Conservation (phyloP, 2,113 vertebrate species). For the Clarias gariepinus region DNA sequence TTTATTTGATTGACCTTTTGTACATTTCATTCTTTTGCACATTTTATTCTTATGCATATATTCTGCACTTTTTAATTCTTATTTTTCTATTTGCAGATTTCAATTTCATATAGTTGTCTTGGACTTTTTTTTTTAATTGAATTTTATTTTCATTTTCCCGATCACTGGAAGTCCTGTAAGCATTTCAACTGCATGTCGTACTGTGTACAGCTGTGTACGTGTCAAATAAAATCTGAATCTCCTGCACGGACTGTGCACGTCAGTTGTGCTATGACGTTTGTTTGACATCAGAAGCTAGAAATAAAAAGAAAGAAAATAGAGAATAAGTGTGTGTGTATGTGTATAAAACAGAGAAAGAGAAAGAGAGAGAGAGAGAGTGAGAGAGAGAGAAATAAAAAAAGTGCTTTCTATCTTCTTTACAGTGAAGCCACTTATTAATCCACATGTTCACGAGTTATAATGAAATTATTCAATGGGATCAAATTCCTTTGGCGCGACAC, state of each 20-base stretch:
- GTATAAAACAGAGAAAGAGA: background rate
- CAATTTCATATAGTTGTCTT: too few species aligned
- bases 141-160: too few species aligned
- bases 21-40: too few species aligned
- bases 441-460: constrained; percentile 64
- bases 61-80: too few species aligned
- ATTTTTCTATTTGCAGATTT: too few species aligned
- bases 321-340: background rate
- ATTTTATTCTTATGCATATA: too few species aligned
- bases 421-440: constrained; percentile 62
- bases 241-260: constrained; percentile 29
- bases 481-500: constrained; percentile 60
- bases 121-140: too few species aligned
- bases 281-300: background rate
- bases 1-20: too few species aligned
- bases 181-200: too few species aligned
- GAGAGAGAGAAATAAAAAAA: background rate
- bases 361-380: constrained; percentile 9
- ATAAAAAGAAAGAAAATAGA: background rate
- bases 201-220: too few species aligned
- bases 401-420: constrained; percentile 48
- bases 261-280: constrained; percentile 21
- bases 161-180: too few species aligned
- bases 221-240: background rate
- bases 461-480: constrained; percentile 66